Base-by-base conservation (phyloP, 2,113 vertebrate species). In the Candoia aspera region DNA sequence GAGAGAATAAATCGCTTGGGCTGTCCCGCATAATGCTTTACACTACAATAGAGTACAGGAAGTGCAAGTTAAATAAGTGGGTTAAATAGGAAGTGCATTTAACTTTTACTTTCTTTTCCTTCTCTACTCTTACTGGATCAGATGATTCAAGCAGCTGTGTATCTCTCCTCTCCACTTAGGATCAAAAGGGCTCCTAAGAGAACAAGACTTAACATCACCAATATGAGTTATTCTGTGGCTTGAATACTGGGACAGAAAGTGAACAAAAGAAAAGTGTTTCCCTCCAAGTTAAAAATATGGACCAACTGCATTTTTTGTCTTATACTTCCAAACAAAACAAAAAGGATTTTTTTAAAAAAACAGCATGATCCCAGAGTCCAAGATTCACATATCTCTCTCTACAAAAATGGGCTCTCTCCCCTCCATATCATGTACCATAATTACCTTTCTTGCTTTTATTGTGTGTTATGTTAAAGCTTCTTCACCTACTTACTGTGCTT, bases 1-100 rank as follows among this genome's bases (percentile, higher is more conserved):
- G 0, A 29, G 42, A 8, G n/a, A 6, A 0, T 12, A 15, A 54
- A 57, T 17, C 8, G 37, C 2, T n/a, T 5, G 57, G 2, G 10
- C 49, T 87, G 12, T 79, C 1, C 46, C 54, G 2, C 12, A 5
- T 58, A 53, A 3, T 33, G 24, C 5, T 62, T 42, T 85, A 53
- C 49, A 24, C 3, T 10, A 19, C 24, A 90, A 49, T 1, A 21
- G 4, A 55, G 8, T 68, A 68, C 49, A 24, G 5, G 42, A 33
- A 11, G 17, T 1, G 6, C 12, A 17, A 17, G 29, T 68, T n/a
- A 68, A 33, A 68, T 19, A 68, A 68, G 29, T 17, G 29, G 12
- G 6, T 68, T 15, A 57, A 49, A 60, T 1, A 49, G 24, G 90
- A 62, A 85, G 24, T 84, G 3, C 33, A 24, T 58, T 46, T 49